These are phyloP conservation scores for Sitobion miscanthi DNA, from an alignment of 1,140 invertebrate genomes.

Conservation along the genomic window DNA sequence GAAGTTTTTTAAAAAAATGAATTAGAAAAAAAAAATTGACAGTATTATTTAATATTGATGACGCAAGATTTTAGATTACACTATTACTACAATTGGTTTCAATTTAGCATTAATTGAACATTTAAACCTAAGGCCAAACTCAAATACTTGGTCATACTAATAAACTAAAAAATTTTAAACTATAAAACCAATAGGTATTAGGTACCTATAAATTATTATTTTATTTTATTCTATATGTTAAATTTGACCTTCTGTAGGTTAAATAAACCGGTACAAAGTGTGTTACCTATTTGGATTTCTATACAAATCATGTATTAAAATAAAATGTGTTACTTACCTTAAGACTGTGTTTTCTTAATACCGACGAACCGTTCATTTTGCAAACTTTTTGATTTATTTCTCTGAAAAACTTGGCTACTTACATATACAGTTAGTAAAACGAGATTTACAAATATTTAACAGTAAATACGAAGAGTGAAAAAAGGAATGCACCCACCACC, in stretches of 20 bases:
- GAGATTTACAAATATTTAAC: background rate
- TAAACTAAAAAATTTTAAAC: background rate
- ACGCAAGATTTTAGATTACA: background rate
- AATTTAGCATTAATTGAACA: background rate
- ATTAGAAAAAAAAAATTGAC: background rate
- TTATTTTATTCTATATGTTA: background rate
- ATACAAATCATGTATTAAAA: background rate
- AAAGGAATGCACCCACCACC: background rate
- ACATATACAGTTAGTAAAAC: background rate
- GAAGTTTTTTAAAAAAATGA: too few species aligned
- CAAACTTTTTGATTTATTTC: background rate
- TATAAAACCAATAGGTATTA: background rate
- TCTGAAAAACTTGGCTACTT: background rate
- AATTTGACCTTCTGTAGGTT: constrained; percentile 52
- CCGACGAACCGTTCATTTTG: constrained; percentile 46
- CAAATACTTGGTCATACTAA: background rate
- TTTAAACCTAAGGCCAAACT: background rate
- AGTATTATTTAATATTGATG: background rate
- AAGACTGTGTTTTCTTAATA: constrained; percentile 39
- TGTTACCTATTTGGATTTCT: background rate
- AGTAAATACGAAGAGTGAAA: background rate
- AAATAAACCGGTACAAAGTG: background rate
- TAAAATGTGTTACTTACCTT: constrained; percentile 13
- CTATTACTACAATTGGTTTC: background rate
- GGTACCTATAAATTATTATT: background rate